Base-by-base conservation (phyloP, 1,140 invertebrate species). In the Maconellicoccus hirsutus region DNA sequence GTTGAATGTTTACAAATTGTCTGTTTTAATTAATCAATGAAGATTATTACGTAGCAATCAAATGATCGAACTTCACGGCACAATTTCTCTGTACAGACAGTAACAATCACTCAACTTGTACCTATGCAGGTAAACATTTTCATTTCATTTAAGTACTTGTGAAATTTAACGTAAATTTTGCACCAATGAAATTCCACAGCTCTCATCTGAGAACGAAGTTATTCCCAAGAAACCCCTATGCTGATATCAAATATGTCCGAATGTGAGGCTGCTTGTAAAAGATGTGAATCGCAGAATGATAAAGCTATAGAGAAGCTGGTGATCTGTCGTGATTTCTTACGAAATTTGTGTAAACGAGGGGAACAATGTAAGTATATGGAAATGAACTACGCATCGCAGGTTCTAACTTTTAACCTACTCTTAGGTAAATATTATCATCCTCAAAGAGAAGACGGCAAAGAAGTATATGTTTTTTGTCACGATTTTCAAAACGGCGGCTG, bases 401-500 rank as follows among this genome's bases (percentile, higher is more conserved):
- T 66, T 25, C 22, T 66, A 25, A 16, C 25, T 10, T 23, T 66
- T 66, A 23, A 8, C 22, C 10, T 66, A 25, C 22, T 66, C 25
- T 1, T 16, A 66, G 61, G 61, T 66, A 66, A 66, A 75, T 83
- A 79, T 74, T 80, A 69, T 70, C 71, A 72, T 71, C 70, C 73
- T 69, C 70, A 63, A 42, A 70, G 70, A 19, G 70, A 69, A 70
- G 71, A 72, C 29, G 59, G 63, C 23, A 74, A 72, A 63, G 71
- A 72, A 59, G 42, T 72, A 66, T 72, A 74, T 70, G 81, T 84
- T n/a, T 92, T 93, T 77, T 93, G 91, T 77, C 90, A 92, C 77
- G 91, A 93, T 77, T 92, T 84, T 80, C 90, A 92, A 78, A 92
- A 92, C 78, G 86, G 84, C 14, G 82, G 84, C 70, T 77, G 76